Conservation (phyloP, 2,113 vertebrate species). For the Periophthalmus modestus region DNA sequence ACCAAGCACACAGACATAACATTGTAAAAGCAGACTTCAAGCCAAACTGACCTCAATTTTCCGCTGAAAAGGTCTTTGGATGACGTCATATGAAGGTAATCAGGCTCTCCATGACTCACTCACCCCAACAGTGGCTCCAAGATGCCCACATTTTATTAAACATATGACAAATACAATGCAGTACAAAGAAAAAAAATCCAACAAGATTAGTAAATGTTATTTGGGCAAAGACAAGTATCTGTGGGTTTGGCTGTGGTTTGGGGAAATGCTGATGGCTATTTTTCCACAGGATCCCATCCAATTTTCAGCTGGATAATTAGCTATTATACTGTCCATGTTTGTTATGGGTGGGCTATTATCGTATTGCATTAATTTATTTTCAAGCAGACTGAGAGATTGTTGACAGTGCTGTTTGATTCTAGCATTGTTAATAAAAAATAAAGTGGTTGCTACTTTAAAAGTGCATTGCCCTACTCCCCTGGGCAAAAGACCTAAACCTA, state of each 20-base stretch:
- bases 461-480: neutral
- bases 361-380: neutral
- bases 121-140: constrained; percentile 52
- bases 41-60: constrained; percentile 54
- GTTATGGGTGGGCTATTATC: neutral
- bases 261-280: constrained; percentile 22
- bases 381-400: neutral
- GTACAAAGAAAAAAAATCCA: neutral
- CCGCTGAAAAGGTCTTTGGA: constrained; percentile 27
- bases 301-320: constrained; percentile 4
- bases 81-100: constrained; percentile 63
- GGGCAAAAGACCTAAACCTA: constrained; percentile 2
- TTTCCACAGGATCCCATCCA: constrained; percentile 23
- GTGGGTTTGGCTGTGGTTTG: neutral
- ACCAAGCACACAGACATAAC: constrained; percentile 12
- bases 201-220: constrained; percentile 9
- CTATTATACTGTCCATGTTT: constrained; percentile 4
- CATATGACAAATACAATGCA: constrained; percentile 1
- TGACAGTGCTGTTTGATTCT: neutral
- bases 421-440: no score
- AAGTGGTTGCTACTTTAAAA: neutral
- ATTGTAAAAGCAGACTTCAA: constrained; percentile 14
- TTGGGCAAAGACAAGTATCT: neutral
- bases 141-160: constrained; percentile 33
- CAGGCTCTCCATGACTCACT: constrained; percentile 58